Percentiles rank a stretch among this genome's conserved stretches.
phyloP scores from a whole-genome alignment of 2,113 vertebrate species.

The Halcyon senegalensis region DNA sequence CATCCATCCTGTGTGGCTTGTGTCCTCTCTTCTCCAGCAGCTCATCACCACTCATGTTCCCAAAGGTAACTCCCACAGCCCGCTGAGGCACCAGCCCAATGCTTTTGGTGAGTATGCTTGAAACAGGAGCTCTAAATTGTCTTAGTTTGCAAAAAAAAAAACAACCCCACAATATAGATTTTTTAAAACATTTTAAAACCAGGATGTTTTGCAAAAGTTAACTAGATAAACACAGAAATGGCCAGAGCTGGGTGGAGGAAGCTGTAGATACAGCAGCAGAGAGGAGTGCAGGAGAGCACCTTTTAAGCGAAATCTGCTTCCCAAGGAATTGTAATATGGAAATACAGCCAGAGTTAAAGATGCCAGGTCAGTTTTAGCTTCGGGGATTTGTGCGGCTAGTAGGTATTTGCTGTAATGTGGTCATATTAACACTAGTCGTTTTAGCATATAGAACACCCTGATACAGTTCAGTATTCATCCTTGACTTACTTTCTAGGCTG shows the following conservation, averaged over 20 bases:
- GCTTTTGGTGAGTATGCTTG: not conserved
- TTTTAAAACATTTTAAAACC: not conserved
- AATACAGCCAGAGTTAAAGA: not conserved
- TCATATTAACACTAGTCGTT: not conserved
- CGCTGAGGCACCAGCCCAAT: not conserved
- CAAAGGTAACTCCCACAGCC: not conserved
- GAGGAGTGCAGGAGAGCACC: not conserved
- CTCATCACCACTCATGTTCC: not conserved
- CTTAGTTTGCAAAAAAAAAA: not conserved
- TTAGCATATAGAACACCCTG: not conserved
- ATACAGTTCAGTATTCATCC: not conserved
- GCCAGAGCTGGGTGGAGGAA: not conserved
- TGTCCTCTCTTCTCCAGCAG: not conserved
- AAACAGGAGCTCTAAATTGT: not conserved
- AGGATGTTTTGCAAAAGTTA: not conserved
- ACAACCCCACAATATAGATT: not conserved
- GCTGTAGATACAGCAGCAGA: not conserved
- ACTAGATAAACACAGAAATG: not conserved
- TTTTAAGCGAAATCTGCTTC: not conserved
- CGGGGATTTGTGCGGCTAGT: not conserved
- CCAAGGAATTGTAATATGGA: not conserved
- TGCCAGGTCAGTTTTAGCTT: not conserved
- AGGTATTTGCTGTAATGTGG: not conserved
- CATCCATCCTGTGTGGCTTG: fast-evolving
- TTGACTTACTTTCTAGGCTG: not conserved